A percentile compares a stretch with the other conserved stretches of the same genome.
phyloP scores from a whole-genome alignment of 2,797 vertebrate species.

The Gorsachius magnificus region DNA sequence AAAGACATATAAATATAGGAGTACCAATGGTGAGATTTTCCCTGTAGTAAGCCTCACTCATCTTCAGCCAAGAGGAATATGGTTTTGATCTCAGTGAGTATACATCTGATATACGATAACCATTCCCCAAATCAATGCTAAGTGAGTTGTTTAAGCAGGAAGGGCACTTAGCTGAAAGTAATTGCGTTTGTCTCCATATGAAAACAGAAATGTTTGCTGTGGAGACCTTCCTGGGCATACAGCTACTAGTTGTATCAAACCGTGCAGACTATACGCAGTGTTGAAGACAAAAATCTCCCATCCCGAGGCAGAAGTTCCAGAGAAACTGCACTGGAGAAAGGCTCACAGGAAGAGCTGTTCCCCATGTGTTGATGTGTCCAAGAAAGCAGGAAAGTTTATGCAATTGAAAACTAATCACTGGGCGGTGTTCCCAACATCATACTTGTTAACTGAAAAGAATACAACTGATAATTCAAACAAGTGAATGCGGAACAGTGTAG shows the following conservation, averaged over 20 bases:
- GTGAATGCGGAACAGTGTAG: neutral
- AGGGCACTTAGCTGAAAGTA: neutral
- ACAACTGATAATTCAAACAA: neutral
- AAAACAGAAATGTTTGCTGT: neutral
- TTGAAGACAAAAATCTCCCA: neutral
- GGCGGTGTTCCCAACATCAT: neutral
- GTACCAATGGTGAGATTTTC: neutral
- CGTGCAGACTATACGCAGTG: neutral
- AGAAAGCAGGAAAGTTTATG: neutral
- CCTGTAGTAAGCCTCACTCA: neutral
- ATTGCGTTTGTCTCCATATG: neutral
- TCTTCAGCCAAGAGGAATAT: neutral
- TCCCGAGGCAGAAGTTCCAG: neutral
- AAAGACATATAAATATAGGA: neutral
- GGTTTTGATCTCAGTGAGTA: neutral
- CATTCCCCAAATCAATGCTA: neutral
- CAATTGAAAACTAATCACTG: neutral
- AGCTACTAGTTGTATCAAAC: neutral
- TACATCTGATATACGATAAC: neutral
- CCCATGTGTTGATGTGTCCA: rapidly evolving
- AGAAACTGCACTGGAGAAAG: neutral
- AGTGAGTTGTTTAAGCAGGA: neutral
- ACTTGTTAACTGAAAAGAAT: neutral
- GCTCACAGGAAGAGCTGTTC: neutral
- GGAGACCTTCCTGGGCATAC: neutral